phyloP scores from a whole-genome alignment of 2,113 vertebrate species.

The rat (Rattus norvegicus) region DNA sequence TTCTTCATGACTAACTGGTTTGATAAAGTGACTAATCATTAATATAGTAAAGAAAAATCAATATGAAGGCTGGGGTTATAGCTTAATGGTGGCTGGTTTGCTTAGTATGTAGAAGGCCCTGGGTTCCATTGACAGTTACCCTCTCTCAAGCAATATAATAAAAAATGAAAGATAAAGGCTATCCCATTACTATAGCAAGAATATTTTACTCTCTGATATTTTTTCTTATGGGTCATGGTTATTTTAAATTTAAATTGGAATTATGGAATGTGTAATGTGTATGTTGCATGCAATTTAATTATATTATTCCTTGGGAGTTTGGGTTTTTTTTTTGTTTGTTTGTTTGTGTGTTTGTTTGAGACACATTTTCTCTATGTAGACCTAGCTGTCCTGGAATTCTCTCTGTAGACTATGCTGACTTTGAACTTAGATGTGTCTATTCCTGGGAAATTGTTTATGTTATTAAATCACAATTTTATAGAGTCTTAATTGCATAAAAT shows the following conservation, averaged over 20 bases:
- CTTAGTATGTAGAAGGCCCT: background rate
- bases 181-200: background rate
- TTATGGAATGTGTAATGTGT: background rate
- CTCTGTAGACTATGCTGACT: background rate
- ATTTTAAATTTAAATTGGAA: conserved; percentile 38
- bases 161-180: conserved; percentile 18
- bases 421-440: background rate
- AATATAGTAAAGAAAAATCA: conserved; percentile 15
- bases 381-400: background rate
- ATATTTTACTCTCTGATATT: conserved; percentile 15
- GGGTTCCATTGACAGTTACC: background rate
- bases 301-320: background rate
- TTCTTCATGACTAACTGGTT: conserved; percentile 34
- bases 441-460: conserved; percentile 36
- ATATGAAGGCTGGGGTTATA: background rate
- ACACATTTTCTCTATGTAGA: background rate
- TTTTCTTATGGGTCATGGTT: conserved; percentile 39
- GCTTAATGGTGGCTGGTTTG: background rate
- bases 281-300: background rate
- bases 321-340: background rate
- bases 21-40: conserved; percentile 25
- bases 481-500: conserved; percentile 21
- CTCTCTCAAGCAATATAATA: background rate
- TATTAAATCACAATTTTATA: background rate
- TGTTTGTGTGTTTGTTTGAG: background rate